Evolutionary conservation across 2,113 vertebrate species (phyloP).

Genomic region (Podarcis muralis): DNA sequence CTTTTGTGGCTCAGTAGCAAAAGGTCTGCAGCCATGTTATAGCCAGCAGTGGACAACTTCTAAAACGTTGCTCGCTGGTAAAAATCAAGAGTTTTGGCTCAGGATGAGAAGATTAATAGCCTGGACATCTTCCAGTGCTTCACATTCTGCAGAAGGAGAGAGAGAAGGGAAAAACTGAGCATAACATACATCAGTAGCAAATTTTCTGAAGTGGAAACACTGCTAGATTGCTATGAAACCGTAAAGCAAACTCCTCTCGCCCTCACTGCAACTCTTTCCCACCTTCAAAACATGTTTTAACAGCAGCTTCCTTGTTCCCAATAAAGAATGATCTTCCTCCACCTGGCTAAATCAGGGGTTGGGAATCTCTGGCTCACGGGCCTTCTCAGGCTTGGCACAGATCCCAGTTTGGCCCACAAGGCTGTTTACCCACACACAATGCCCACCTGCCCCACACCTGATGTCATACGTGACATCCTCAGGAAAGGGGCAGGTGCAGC

Average conservation of each 20-base stretch:
- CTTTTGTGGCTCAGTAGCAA: constrained; percentile 4
- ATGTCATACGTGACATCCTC: no score
- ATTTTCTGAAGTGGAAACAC: not conserved
- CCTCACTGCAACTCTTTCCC: not conserved
- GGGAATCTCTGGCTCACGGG: not conserved
- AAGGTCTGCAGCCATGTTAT: constrained; percentile 49
- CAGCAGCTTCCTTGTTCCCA: not conserved
- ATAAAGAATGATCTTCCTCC: not conserved
- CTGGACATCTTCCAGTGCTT: constrained; percentile 26
- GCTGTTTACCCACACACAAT: no score
- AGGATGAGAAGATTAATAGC: not conserved
- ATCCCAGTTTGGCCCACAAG: no score
- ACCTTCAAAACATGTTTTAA: not conserved
- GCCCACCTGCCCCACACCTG: no score
- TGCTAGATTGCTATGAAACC: not conserved
- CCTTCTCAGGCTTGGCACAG: no score
- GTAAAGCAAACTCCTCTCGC: not conserved
- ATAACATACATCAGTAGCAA: not conserved
- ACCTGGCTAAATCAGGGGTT: not conserved
- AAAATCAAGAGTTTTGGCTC: accelerated
- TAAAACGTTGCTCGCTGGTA: not conserved
- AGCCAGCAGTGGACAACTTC: not conserved
- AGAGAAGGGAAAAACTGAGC: not conserved
- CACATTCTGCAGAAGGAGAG: constrained; percentile 25
- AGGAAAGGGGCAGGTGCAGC: no score